These are phyloP conservation scores for Zygaena filipendulae DNA, from an alignment of 2,888 invertebrate genomes.

Conservation along the genomic window DNA sequence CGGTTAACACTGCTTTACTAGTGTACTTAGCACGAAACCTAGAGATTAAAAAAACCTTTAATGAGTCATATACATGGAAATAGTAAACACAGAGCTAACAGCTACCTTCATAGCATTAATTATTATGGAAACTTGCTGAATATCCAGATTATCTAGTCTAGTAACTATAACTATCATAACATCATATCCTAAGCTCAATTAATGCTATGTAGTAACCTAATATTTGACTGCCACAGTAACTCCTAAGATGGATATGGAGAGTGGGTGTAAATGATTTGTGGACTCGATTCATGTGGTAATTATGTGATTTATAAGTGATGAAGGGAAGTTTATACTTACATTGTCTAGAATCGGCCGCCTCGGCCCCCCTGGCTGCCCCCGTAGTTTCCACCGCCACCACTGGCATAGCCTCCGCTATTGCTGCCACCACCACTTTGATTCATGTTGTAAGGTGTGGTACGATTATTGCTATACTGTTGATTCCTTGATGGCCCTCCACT, in stretches of 20 bases:
- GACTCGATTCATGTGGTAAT: too few relatives aligned
- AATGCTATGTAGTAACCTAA: slow-evolving; percentile 67
- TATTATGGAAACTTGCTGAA: too few relatives aligned
- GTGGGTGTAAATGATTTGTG: too few relatives aligned
- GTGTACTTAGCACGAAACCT: slow-evolving; percentile 70
- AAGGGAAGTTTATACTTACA: too few relatives aligned
- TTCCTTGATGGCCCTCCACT: slow-evolving; percentile 88
- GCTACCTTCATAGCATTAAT: slow-evolving; percentile 63
- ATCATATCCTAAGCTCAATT: slow-evolving; percentile 36
- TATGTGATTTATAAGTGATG: too few relatives aligned
- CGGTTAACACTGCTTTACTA: slow-evolving; percentile 64
- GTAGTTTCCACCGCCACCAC: slow-evolving; percentile 34
- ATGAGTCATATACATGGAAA: slow-evolving; percentile 38
- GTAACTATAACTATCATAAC: slow-evolving; percentile 30
- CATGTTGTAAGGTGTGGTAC: slow-evolving; percentile 78
- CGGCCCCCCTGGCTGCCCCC: slow-evolving; percentile 43
- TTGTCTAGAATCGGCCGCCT: slow-evolving; percentile 38
- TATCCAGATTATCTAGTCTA: background rate
- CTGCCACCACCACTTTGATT: slow-evolving; percentile 69
- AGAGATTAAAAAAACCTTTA: slow-evolving; percentile 66
- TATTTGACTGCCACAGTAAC: too few relatives aligned
- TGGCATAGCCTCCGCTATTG: slow-evolving; percentile 48
- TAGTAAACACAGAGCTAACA: slow-evolving; percentile 31
- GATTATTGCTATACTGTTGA: slow-evolving; percentile 76
- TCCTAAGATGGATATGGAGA: too few relatives aligned